Conservation (phyloP, 1,140 invertebrate species). For the Pseudobourletiella spinata region DNA sequence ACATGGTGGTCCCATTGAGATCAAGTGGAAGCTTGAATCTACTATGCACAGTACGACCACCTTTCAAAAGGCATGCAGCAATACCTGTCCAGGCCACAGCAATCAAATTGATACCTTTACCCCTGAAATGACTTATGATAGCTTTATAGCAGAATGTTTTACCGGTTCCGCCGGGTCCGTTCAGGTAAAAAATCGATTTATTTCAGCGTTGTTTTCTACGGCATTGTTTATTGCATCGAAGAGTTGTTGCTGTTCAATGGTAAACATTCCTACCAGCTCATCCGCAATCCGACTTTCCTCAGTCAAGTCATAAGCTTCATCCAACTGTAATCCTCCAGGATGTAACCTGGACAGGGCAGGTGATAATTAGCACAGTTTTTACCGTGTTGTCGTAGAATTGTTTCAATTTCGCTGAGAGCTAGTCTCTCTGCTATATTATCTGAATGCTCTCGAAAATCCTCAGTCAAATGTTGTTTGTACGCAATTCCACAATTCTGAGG, state of each 20-base stretch:
- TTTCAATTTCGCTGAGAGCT: slow-evolving; percentile 3
- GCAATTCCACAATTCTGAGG: slow-evolving; percentile 26
- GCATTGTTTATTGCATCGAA: neutral
- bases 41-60: slow-evolving; percentile 21
- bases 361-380: neutral
- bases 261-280: no score
- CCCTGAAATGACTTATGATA: neutral
- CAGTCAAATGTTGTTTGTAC: slow-evolving; percentile 6
- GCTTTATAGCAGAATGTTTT: slow-evolving; percentile 19
- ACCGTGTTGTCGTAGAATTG: neutral
- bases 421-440: neutral
- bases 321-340: no score
- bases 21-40: slow-evolving; percentile 18
- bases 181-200: slow-evolving; percentile 41
- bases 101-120: neutral
- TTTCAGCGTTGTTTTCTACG: slow-evolving; percentile 48
- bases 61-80: slow-evolving; percentile 20
- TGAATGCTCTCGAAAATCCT: slow-evolving; percentile 8
- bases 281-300: no score
- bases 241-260: neutral
- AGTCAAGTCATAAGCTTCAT: no score
- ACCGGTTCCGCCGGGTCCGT: slow-evolving; percentile 18
- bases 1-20: neutral
- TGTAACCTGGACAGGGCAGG: no score
- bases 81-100: slow-evolving; percentile 28